Base-by-base conservation (phyloP, 1,140 invertebrate species). In the Arion vulgaris region DNA sequence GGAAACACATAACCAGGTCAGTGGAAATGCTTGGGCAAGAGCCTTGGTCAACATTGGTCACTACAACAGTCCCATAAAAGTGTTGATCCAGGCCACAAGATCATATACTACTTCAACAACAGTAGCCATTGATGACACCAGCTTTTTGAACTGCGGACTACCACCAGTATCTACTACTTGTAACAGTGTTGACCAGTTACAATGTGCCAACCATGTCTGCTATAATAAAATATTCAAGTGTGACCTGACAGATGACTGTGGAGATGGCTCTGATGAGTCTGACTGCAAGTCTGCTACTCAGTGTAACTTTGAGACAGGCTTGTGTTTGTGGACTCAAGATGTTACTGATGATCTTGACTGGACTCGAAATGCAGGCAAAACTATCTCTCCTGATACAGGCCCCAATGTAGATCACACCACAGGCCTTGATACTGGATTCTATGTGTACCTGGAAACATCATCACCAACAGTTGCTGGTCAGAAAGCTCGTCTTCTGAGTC, bases 271-370 rank as follows among this genome's bases (percentile, higher is more conserved):
- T 62, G 89, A 91, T 83, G 90, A 91, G 80, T 83, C 74, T 88
- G 87, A n/a, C 39, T 76, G 72, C 34, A 41, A 1, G 13, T 68
- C 23, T 51, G 72, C 80, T 36, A 57, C 80, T 36, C 73, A 84
- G 17, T 97, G 96, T 86, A 94, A 96, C 88, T 97, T 97, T 89
- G 95, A 96, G 89, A 91, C 89, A 0, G 94, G 94, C 84, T 86
- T 96, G 0, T 96, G 96, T 85, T 95, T 95, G 53, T 96, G 96
- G 96, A 94, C 92, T 1, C 95, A 96, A 82, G 95, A 96, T 86
- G 93, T 94, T 0, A 92, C 93, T 5, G 95, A 96, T 86, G 94
- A 96, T 86, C 96, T 96, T 87, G 95, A 96, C 86, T 97, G 96
- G 96, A 93, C 81, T 38, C 88, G 95, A 80, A 91, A 94, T n/a